Percentiles rank a stretch among this genome's conserved stretches.
phyloP scores from a whole-genome alignment of 2,888 invertebrate species.

The Agrilus cyanescens region DNA sequence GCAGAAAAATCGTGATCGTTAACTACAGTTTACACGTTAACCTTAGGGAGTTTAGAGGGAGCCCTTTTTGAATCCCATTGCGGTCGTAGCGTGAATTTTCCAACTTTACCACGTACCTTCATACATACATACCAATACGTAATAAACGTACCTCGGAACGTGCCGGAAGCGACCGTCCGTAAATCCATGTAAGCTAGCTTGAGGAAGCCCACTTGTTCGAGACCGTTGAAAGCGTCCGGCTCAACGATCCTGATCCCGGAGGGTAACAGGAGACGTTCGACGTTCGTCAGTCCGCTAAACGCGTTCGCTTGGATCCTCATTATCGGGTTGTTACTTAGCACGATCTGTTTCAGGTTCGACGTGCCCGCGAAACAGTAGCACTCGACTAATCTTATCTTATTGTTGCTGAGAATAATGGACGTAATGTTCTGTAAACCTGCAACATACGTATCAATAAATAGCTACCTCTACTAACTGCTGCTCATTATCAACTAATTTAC shows the following conservation, averaged over 20 bases:
- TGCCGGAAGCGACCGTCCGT: constrained; percentile 53
- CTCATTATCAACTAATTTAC: no score
- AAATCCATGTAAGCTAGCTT: constrained; percentile 79
- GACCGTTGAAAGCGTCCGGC: constrained; percentile 67
- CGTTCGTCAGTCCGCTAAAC: constrained; percentile 72
- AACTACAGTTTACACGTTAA: no score
- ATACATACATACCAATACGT: no score
- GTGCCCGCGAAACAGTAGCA: constrained; percentile 81
- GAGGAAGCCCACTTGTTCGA: constrained; percentile 70
- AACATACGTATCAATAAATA: constrained; percentile 43
- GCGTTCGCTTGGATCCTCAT: constrained; percentile 70
- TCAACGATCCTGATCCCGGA: constrained; percentile 66
- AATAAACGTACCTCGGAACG: constrained; percentile 42
- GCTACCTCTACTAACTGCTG: no score
- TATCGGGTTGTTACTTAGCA: constrained; percentile 75
- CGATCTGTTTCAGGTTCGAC: constrained; percentile 67
- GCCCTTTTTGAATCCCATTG: no score
- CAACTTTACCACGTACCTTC: no score
- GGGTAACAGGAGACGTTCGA: constrained; percentile 73
- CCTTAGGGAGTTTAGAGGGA: no score
- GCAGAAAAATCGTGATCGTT: no score
- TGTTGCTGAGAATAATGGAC: constrained; percentile 49
- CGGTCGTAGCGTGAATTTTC: no score
- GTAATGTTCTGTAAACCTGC: constrained; percentile 63
- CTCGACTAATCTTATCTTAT: constrained; percentile 42